Evolutionary conservation across 2,888 invertebrate species (phyloP), one percentile per base, ranked within the genome.

Genomic region (Ophioninae sp.): DNA sequence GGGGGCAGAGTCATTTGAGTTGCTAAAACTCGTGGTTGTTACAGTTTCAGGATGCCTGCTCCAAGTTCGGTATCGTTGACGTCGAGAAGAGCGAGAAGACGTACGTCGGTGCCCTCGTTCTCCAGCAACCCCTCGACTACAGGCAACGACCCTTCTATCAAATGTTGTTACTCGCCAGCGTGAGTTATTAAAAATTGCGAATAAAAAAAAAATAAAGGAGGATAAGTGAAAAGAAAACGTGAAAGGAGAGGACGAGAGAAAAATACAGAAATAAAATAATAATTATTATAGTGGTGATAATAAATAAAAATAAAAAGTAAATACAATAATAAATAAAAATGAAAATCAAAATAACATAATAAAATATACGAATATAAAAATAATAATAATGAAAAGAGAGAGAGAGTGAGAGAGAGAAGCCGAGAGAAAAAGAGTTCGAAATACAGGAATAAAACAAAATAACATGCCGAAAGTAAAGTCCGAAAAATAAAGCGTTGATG

Each of bases 121-220:
- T 98, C 77, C 95, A 94, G 86, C 95, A 94, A 86, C 94, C 95
- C 17, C 93, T 98, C 82, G 96, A 97, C 93, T 98, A 97, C 92
- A 96, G 96, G 87, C 95, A 96, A 83, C 95, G 96, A 86, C 96
- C 96, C 91, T 95, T 96, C 89, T 97, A 96, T 91, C 96, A 96
- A 90, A 95, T 98, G 86, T 94, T 95, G 82, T 94, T 98, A 21
- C 95, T 95, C 88, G 97, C 97, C 59, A 95, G 95, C 84, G 97
- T 97, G 93, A 95, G 95, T 94, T 83, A 79, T 72, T 30, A 30
- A 1, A 30, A 74, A 17, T 20, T 20, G 7, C 10, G 6, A 23
- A 23, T 20, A 13, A 20, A 50, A 23, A 61, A 6, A 2, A 78
- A 76, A 70, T 5, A 13, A 20, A 64, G 50, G n/a, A 39, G 70